Evolutionary conservation across 2,797 vertebrate genomes (phyloP).

Genomic region (Enteromius paludinosus): DNA sequence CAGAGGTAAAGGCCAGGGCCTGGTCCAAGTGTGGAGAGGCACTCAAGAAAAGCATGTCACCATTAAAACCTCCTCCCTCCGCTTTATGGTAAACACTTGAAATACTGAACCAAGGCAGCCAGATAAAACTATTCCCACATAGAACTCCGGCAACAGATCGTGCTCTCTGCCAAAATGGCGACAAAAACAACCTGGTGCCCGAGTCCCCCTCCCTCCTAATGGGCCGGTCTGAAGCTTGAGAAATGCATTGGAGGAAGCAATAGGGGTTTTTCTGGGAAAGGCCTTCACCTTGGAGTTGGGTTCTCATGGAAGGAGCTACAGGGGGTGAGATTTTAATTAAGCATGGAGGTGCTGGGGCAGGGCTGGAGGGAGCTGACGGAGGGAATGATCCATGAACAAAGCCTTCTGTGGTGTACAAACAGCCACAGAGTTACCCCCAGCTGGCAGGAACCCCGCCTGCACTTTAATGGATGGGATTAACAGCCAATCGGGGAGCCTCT

Average conservation of each 20-base stretch:
- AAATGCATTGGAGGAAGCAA: conserved; percentile 13
- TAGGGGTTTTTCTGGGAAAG: conserved; percentile 26
- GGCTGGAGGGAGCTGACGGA: conserved; percentile 14
- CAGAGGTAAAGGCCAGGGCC: conserved; percentile 60
- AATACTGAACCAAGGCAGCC: conserved; percentile 34
- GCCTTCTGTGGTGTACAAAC: conserved; percentile 29
- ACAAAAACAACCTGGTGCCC: conserved; percentile 37
- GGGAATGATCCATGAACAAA: conserved; percentile 46
- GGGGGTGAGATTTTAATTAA: conserved; percentile 45
- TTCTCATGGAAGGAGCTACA: conserved; percentile 25
- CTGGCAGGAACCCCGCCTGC: conserved; percentile 25
- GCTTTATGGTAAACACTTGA: conserved; percentile 34
- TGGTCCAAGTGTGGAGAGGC: conserved; percentile 27
- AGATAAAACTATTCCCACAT: conserved; percentile 37
- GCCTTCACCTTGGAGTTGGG: conserved; percentile 36
- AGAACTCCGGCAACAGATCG: background rate
- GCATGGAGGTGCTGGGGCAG: conserved; percentile 29
- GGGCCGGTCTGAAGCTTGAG: conserved; percentile 15
- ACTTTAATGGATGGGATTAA: conserved; percentile 53
- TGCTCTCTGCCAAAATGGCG: conserved; percentile 19
- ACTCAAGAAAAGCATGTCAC: conserved; percentile 36
- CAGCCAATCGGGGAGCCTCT: conserved; percentile 34
- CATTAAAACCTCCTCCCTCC: conserved; percentile 32
- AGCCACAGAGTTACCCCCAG: conserved; percentile 25
- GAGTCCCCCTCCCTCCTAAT: conserved; percentile 19